These are phyloP conservation scores for Nipponacmea schrenckii DNA, from an alignment of 2,888 invertebrate genomes.

Conservation along the genomic window DNA sequence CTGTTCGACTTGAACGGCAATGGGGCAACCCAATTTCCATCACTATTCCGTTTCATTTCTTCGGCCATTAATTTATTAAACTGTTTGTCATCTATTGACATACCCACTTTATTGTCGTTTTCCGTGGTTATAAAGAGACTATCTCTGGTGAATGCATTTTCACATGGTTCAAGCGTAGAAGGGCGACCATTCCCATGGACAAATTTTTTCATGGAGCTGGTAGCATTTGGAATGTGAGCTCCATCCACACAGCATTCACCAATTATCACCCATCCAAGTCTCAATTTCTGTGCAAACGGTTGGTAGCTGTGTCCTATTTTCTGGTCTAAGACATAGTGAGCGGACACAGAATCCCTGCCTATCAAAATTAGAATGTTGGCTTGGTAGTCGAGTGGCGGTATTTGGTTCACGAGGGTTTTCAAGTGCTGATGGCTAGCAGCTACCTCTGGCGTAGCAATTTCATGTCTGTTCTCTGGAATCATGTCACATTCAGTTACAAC, in stretches of 20 bases:
- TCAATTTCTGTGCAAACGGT: slow-evolving; percentile 4
- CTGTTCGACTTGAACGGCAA: too few species aligned
- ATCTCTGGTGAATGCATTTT: not conserved
- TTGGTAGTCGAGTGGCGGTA: too few species aligned
- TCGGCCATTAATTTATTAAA: slow-evolving; percentile 24
- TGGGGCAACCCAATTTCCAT: slow-evolving; percentile 23
- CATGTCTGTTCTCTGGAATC: slow-evolving; percentile 20
- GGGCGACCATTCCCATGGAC: not conserved
- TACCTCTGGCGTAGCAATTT: slow-evolving; percentile 31
- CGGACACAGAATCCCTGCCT: not conserved
- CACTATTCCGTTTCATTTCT: not conserved
- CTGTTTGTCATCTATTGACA: slow-evolving; percentile 29
- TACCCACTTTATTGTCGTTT: slow-evolving; percentile 20
- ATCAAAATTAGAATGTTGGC: not conserved
- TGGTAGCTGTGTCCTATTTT: not conserved
- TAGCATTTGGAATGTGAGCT: not conserved
- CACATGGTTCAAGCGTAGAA: not conserved
- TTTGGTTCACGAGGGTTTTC: not conserved
- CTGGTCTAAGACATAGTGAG: slow-evolving; percentile 2
- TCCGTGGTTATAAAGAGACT: slow-evolving; percentile 16
- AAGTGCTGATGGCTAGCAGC: slow-evolving; percentile 25
- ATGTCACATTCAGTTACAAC: slow-evolving; percentile 26
- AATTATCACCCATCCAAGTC: not conserved
- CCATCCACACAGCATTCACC: too few species aligned
- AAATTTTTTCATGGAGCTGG: not conserved